phyloP scores from a whole-genome alignment of 2,888 invertebrate genomes.

The Diachrysia chrysitis region DNA sequence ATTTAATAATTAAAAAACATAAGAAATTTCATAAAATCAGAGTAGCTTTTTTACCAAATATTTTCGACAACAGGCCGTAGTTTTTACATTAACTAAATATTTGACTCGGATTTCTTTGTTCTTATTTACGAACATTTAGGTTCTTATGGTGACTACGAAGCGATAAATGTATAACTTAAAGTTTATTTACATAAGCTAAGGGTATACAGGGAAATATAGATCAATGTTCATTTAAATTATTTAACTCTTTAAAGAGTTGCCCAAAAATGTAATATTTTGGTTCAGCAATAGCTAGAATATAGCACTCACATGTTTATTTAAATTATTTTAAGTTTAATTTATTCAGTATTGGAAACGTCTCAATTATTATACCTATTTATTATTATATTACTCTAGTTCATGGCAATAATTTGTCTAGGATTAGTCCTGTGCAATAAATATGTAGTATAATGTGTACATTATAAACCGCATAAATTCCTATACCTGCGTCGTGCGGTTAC shows the following conservation, averaged over 20 bases:
- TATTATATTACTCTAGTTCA: constrained; percentile 23
- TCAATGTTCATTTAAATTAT: constrained; percentile 1
- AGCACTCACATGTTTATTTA: neutral
- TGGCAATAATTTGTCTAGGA: constrained; percentile 36
- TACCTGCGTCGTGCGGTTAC: constrained; percentile 21
- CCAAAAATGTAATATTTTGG: neutral
- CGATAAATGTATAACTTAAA: constrained; percentile 13
- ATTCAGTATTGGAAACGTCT: constrained; percentile 34
- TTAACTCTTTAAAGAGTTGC: neutral
- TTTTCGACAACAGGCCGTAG: too few relatives aligned
- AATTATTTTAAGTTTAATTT: neutral
- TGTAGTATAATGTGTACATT: constrained; percentile 38
- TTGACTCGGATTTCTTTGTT: neutral
- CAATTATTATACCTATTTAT: constrained; percentile 40
- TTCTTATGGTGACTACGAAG: neutral
- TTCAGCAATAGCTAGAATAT: neutral
- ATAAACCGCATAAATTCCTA: constrained; percentile 31
- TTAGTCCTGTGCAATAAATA: constrained; percentile 56
- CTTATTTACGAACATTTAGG: neutral
- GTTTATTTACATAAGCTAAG: constrained; percentile 32
- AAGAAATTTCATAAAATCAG: too few relatives aligned
- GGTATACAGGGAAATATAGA: constrained; percentile 34
- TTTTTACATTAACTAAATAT: neutral
- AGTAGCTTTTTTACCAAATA: too few relatives aligned
- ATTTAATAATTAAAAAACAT: too few relatives aligned